phyloP scores from a whole-genome alignment of 2,113 vertebrate genomes.

The Ardeotis arabs region DNA sequence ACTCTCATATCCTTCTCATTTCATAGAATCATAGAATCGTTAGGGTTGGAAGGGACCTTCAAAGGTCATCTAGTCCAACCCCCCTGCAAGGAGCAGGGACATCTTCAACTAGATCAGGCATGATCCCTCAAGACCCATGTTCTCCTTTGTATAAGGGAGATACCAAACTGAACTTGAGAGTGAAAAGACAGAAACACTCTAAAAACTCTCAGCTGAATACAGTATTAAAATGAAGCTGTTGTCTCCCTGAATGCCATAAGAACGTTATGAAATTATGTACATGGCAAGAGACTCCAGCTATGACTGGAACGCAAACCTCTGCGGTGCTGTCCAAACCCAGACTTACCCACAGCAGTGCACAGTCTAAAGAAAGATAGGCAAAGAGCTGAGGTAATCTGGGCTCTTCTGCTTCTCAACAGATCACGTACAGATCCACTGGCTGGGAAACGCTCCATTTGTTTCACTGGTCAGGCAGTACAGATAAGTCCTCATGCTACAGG shows the following conservation, averaged over 20 bases:
- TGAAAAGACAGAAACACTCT: background rate
- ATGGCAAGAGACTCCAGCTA: background rate
- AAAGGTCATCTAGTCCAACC: too few species aligned
- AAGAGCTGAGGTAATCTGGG: background rate
- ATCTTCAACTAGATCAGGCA: too few species aligned
- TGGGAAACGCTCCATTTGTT: background rate
- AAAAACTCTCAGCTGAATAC: background rate
- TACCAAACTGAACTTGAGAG: background rate
- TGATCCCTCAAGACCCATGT: background rate
- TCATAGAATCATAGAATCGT: background rate
- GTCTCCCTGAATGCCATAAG: background rate
- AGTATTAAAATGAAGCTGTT: background rate
- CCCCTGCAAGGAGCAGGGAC: too few species aligned
- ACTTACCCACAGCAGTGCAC: background rate
- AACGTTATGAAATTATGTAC: background rate
- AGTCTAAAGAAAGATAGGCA: background rate
- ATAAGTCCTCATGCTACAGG: background rate
- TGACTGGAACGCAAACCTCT: accelerated
- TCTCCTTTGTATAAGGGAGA: background rate
- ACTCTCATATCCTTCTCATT: background rate
- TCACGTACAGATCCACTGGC: background rate
- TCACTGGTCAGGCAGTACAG: background rate
- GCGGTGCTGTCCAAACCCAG: background rate
- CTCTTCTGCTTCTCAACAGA: background rate
- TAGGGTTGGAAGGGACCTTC: too few species aligned